phyloP scores from a whole-genome alignment of 2,797 vertebrate genomes.

The Apogon talboti region DNA sequence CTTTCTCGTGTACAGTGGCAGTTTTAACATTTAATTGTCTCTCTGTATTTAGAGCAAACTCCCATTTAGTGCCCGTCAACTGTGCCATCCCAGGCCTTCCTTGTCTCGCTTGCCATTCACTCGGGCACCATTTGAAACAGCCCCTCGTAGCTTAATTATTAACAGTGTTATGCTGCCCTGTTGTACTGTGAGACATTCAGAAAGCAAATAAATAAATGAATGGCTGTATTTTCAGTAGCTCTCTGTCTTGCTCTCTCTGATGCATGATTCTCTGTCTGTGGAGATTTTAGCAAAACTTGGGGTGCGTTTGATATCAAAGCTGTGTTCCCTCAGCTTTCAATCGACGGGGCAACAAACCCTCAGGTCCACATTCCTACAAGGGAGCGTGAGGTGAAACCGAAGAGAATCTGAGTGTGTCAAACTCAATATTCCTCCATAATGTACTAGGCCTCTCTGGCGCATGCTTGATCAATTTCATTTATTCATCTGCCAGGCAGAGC shows the following conservation, averaged over 20 bases:
- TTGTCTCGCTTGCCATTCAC: slow-evolving; percentile 68
- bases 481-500: slow-evolving; percentile 78
- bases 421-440: slow-evolving; percentile 85
- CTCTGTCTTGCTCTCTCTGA: slow-evolving; percentile 70
- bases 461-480: slow-evolving; percentile 85
- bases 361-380: slow-evolving; percentile 77
- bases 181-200: slow-evolving; percentile 77
- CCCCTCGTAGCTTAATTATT: slow-evolving; percentile 83
- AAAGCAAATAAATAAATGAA: slow-evolving; percentile 85
- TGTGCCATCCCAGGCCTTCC: slow-evolving; percentile 68
- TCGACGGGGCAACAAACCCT: slow-evolving; percentile 79
- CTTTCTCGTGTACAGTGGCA: slow-evolving; percentile 87
- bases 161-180: slow-evolving; percentile 80
- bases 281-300: slow-evolving; percentile 78
- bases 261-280: slow-evolving; percentile 78
- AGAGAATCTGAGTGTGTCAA: slow-evolving; percentile 81
- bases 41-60: slow-evolving; percentile 85
- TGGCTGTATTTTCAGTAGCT: slow-evolving; percentile 74
- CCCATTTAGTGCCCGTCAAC: slow-evolving; percentile 79
- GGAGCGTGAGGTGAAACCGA: slow-evolving; percentile 75
- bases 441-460: slow-evolving; percentile 78
- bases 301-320: slow-evolving; percentile 80
- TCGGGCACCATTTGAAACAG: slow-evolving; percentile 80
- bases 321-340: slow-evolving; percentile 78
- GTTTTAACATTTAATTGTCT: slow-evolving; percentile 89